Evolutionary conservation across 2,113 vertebrate species (phyloP).

Genomic region (Chloropsis hardwickii): DNA sequence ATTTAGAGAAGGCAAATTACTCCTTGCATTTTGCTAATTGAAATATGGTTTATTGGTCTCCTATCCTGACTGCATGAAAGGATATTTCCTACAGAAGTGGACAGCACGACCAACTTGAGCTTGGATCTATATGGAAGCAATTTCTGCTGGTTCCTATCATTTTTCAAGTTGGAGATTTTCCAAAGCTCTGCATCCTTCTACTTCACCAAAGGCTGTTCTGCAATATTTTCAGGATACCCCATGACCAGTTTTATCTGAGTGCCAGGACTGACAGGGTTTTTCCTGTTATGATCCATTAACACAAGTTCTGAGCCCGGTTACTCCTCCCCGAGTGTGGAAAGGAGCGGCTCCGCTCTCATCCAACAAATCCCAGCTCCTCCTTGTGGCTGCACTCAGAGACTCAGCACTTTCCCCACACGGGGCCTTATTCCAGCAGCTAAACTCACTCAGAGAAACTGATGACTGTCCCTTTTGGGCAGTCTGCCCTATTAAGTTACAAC

Average conservation of each 20-base stretch:
- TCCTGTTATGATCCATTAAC: neutral
- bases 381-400: neutral
- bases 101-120: neutral
- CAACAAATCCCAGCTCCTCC: neutral
- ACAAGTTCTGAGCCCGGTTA: neutral
- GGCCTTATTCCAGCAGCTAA: neutral
- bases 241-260: neutral
- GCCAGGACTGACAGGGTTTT: neutral
- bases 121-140: neutral
- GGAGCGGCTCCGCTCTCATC: rapidly evolving
- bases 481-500: neutral
- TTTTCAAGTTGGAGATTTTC: neutral
- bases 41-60: neutral
- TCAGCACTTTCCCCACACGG: rapidly evolving
- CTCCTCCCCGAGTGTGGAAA: neutral
- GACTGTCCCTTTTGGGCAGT: neutral
- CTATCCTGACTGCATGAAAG: neutral
- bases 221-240: neutral
- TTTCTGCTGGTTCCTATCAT: neutral
- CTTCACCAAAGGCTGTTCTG: neutral
- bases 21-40: neutral
- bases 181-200: neutral
- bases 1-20: neutral
- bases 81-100: neutral
- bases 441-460: neutral